phyloP scores from a whole-genome alignment of 1,140 invertebrate species.

The Hyphantria cunea region DNA sequence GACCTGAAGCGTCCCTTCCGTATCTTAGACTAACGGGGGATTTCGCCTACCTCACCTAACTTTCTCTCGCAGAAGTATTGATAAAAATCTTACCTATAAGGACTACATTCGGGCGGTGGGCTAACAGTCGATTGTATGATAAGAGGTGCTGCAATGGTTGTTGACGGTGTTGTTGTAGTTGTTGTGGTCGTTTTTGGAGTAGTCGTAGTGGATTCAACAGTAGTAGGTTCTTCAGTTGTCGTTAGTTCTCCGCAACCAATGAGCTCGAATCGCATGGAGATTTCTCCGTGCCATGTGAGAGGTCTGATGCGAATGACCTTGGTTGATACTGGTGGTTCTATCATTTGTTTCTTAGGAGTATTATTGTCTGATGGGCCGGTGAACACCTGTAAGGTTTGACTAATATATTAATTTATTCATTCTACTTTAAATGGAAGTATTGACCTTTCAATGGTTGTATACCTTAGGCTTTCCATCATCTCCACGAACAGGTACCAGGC shows the following conservation, averaged over 20 bases:
- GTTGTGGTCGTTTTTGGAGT: conserved; percentile 5
- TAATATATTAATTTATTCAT: too few species aligned
- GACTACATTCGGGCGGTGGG: conserved; percentile 70
- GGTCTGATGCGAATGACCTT: conserved; percentile 87
- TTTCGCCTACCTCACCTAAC: too few species aligned
- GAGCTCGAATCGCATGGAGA: conserved; percentile 88
- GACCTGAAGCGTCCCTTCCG: too few species aligned
- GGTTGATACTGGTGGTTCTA: conserved; percentile 85
- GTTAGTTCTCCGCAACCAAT: conserved; percentile 84
- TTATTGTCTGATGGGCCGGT: conserved; percentile 86
- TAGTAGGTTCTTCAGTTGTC: not conserved
- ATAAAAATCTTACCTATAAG: conserved; percentile 42
- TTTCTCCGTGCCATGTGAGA: conserved; percentile 88
- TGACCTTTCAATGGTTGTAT: too few species aligned
- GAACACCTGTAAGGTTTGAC: conserved; percentile 82
- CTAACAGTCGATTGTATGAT: conserved; percentile 53
- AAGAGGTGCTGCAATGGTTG: conserved; percentile 38
- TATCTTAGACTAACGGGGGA: too few species aligned
- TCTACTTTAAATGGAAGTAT: too few species aligned
- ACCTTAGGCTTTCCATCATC: conserved; percentile 45
- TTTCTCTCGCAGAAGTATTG: too few species aligned
- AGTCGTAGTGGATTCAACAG: conserved; percentile 6
- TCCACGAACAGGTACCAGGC: conserved; percentile 81
- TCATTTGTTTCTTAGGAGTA: conserved; percentile 84
- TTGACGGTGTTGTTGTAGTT: conserved; percentile 16